Conservation (phyloP, 2,888 invertebrate species). For the Tetragnatha montana region DNA sequence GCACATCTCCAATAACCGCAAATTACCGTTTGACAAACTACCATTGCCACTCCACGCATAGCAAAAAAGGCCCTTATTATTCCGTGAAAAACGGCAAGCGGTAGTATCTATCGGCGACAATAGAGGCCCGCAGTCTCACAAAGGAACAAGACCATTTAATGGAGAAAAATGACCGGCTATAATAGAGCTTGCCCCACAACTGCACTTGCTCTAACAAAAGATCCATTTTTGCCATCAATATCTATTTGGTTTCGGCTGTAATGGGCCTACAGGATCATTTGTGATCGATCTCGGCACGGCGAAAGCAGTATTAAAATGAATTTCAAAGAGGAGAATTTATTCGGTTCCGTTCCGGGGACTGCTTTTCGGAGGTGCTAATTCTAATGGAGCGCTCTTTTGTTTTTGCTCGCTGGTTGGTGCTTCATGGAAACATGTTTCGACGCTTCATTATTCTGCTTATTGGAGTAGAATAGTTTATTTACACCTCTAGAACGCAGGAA, state of each 20-base stretch:
- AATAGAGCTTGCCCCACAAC: conserved; percentile 12
- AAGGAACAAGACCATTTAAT: conserved; percentile 35
- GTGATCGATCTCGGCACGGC: neutral
- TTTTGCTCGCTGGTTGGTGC: too few species aligned
- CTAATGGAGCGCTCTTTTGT: neutral
- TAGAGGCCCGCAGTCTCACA: neutral
- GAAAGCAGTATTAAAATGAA: neutral
- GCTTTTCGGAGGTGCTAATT: neutral
- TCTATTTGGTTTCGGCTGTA: conserved; percentile 20
- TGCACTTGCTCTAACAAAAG: conserved; percentile 1
- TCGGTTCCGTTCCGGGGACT: neutral
- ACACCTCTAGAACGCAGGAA: too few species aligned
- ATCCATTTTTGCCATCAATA: conserved; percentile 38
- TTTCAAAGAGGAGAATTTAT: neutral
- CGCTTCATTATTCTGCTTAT: too few species aligned
- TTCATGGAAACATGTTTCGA: too few species aligned
- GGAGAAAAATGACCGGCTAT: conserved; percentile 25
- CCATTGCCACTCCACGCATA: conserved; percentile 19
- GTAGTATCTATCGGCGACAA: neutral
- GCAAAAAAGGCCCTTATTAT: conserved; percentile 7
- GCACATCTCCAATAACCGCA: neutral
- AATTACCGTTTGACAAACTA: conserved; percentile 12
- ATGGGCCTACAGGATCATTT: conserved; percentile 5
- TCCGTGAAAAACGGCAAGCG: conserved; percentile 2
- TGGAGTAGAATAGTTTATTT: too few species aligned